Evolutionary conservation across 2,113 vertebrate species (phyloP).

Genomic region (Haplochromis burtoni): DNA sequence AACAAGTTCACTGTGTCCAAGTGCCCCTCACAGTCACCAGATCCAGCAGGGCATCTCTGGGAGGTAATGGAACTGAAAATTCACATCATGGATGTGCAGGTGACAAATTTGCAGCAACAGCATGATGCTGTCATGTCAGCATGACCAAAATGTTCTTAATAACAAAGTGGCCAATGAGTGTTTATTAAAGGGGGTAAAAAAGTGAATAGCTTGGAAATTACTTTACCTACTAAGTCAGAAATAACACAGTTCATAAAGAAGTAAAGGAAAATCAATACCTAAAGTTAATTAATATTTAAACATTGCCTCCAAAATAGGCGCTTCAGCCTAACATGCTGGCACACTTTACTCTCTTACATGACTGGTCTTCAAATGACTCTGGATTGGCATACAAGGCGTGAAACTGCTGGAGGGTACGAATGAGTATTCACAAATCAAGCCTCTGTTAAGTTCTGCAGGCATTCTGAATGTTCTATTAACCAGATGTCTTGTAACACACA

Average conservation of each 20-base stretch:
- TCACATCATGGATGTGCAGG: not conserved
- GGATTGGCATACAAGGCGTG: not conserved
- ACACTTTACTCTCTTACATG: not conserved
- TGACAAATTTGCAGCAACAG: not conserved
- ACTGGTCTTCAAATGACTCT: slow-evolving; percentile 1
- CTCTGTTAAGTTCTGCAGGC: not conserved
- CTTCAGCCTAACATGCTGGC: not conserved
- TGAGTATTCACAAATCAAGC: not conserved
- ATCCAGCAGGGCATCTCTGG: not conserved
- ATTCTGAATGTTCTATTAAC: not conserved
- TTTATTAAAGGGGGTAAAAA: not conserved
- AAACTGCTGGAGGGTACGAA: not conserved
- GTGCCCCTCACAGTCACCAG: not conserved
- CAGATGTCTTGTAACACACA: not conserved
- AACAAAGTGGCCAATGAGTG: not conserved
- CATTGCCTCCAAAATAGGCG: slow-evolving; percentile 60
- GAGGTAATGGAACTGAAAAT: not conserved
- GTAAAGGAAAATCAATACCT: slow-evolving; percentile 67
- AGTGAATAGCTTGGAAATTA: not conserved
- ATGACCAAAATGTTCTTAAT: not conserved
- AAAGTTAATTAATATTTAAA: slow-evolving; percentile 75
- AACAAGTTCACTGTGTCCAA: not conserved
- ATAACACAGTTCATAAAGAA: slow-evolving; percentile 70
- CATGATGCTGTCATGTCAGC: not conserved
- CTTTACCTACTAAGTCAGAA: not conserved